phyloP scores from a whole-genome alignment of 2,888 invertebrate genomes.

The Lottia gigantea region DNA sequence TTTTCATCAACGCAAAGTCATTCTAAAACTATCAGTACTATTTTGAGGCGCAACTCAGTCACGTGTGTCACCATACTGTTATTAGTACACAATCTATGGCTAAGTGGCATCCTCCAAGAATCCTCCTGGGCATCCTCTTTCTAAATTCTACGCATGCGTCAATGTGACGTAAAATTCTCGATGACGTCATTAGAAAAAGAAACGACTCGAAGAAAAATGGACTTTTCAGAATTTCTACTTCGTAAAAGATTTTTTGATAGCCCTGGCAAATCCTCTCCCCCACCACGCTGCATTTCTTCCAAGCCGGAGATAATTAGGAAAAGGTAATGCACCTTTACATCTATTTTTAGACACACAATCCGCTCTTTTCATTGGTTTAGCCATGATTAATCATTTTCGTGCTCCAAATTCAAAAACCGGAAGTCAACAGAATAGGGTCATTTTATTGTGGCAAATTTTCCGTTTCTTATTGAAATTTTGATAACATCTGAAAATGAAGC shows the following conservation, averaged over 20 bases:
- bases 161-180: too few relatives aligned
- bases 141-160: too few relatives aligned
- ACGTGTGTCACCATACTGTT: too few relatives aligned
- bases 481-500: neutral
- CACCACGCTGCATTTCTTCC: neutral
- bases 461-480: constrained; percentile 10
- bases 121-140: too few relatives aligned
- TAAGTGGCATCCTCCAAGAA: too few relatives aligned
- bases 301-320: neutral
- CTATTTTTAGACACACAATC: neutral
- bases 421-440: constrained; percentile 14
- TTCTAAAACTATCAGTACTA: too few relatives aligned
- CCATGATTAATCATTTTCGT: neutral
- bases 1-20: too few relatives aligned
- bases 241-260: neutral
- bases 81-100: too few relatives aligned
- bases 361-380: neutral
- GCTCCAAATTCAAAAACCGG: constrained; percentile 37
- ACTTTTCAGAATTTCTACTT: neutral
- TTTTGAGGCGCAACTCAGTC: too few relatives aligned
- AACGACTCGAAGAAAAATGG: neutral
- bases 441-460: neutral
- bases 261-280: neutral
- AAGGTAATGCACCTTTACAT: neutral
- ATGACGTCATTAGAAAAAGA: too few relatives aligned